phyloP scores from a whole-genome alignment of 30 jellyfish, hydroid and myxozoan genomes.

The Aurelia aurita region DNA sequence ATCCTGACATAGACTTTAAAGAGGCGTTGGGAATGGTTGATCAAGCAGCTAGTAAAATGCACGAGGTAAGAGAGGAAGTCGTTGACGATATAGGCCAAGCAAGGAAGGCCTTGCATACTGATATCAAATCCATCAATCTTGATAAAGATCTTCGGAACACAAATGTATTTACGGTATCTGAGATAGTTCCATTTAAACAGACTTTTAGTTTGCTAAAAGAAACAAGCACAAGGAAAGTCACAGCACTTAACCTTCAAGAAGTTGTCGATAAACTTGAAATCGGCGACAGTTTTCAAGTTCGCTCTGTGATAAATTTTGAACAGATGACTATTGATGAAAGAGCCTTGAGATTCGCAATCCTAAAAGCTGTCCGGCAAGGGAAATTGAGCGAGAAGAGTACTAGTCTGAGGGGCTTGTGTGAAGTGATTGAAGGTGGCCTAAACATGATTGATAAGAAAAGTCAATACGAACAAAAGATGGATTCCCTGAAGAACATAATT shows the following conservation, averaged over 20 bases:
- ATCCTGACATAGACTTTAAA: slow-evolving; percentile 19
- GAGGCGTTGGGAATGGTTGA: slow-evolving; percentile 38
- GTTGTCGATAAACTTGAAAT: too few species aligned
- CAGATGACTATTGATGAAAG: too few species aligned
- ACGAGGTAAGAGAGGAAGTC: slow-evolving; percentile 3
- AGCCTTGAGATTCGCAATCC: too few species aligned
- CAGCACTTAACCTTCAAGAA: neutral
- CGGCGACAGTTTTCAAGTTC: too few species aligned
- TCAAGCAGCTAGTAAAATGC: slow-evolving; percentile 38
- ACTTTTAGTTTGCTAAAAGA: slow-evolving; percentile 38
- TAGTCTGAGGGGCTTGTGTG: too few species aligned
- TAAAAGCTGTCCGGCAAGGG: neutral
- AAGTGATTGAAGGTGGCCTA: too few species aligned
- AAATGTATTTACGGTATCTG: neutral
- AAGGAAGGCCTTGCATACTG: slow-evolving; percentile 8
- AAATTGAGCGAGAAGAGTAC: neutral
- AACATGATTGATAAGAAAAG: too few species aligned
- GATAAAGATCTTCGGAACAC: neutral
- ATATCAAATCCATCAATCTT: neutral
- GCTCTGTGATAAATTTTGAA: too few species aligned
- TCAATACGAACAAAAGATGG: too few species aligned
- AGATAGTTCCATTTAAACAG: slow-evolving; percentile 10
- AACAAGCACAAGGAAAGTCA: slow-evolving; percentile 1
- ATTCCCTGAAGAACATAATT: too few species aligned
- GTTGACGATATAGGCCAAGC: neutral